phyloP scores from a whole-genome alignment of 1,140 invertebrate genomes.

The Hirudo medicinalis region DNA sequence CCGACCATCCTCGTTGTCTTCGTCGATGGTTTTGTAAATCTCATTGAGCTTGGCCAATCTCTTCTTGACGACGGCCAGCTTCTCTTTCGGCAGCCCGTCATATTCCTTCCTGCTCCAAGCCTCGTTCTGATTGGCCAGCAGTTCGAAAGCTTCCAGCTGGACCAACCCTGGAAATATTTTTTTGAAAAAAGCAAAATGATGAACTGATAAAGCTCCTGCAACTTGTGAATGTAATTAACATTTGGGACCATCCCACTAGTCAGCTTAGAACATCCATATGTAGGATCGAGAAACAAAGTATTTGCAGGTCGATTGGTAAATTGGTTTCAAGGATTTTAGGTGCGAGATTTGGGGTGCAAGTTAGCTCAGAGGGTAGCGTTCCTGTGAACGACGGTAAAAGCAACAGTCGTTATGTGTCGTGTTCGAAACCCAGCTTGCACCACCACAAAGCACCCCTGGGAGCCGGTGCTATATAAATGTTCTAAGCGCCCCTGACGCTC shows the following conservation, averaged over 20 bases:
- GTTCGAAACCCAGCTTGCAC: too few relatives aligned
- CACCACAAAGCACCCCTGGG: too few relatives aligned
- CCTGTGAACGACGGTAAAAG: too few relatives aligned
- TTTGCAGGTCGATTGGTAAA: too few relatives aligned
- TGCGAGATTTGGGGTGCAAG: too few relatives aligned
- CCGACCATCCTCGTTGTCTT: background rate
- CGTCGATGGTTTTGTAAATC: slow-evolving; percentile 56
- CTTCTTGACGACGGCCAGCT: slow-evolving; percentile 25
- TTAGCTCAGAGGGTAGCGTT: too few relatives aligned
- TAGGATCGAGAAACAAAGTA: too few relatives aligned
- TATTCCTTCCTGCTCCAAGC: slow-evolving; percentile 33
- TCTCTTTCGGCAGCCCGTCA: slow-evolving; percentile 27
- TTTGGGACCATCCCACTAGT: background rate
- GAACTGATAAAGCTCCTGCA: background rate
- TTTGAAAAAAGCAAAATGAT: slow-evolving; percentile 6
- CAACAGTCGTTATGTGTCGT: too few relatives aligned
- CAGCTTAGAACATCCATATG: too few relatives aligned
- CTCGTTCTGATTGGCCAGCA: slow-evolving; percentile 67
- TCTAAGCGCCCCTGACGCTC: too few relatives aligned
- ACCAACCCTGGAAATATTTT: slow-evolving; percentile 51
- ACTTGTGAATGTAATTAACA: background rate
- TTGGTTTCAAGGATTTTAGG: too few relatives aligned
- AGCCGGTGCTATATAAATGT: too few relatives aligned
- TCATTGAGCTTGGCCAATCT: slow-evolving; percentile 43
- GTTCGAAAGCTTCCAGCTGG: slow-evolving; percentile 74